Conservation (phyloP, 2,113 vertebrate species). For the Excalfactoria chinensis region DNA sequence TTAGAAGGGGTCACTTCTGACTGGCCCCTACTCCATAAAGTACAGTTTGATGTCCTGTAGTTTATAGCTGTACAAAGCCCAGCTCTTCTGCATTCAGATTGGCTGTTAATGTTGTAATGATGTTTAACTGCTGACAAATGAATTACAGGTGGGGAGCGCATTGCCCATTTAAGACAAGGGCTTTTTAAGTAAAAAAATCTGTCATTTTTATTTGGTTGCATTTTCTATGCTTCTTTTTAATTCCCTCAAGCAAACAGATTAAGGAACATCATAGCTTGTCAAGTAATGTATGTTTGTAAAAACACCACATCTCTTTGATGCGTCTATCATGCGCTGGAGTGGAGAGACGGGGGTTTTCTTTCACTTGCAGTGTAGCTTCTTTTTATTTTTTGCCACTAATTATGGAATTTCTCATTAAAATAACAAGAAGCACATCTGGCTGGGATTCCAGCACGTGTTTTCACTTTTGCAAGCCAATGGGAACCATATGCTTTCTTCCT, state of each 20-base stretch:
- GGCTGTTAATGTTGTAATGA: slow-evolving; percentile 60
- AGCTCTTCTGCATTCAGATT: neutral
- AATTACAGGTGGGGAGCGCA: slow-evolving; percentile 15
- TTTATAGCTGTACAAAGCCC: slow-evolving; percentile 56
- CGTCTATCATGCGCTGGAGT: neutral
- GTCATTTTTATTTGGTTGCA: neutral
- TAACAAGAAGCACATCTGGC: slow-evolving; percentile 40
- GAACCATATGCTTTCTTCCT: slow-evolving; percentile 16
- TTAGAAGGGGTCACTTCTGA: slow-evolving; percentile 37
- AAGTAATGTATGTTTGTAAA: neutral
- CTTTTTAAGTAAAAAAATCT: neutral
- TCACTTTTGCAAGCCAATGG: slow-evolving; percentile 59
- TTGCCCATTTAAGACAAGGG: neutral
- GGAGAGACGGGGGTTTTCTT: neutral
- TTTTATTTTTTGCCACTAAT: slow-evolving; percentile 49
- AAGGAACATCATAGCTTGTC: neutral
- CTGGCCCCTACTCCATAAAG: neutral
- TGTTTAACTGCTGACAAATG: slow-evolving; percentile 64
- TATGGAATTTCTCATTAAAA: slow-evolving; percentile 71
- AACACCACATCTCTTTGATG: slow-evolving; percentile 44
- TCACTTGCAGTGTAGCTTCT: neutral
- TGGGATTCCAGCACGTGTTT: slow-evolving; percentile 43
- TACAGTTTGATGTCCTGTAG: slow-evolving; percentile 49
- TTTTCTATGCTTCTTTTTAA: slow-evolving; percentile 9
- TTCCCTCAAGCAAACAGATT: neutral